Percentiles rank a stretch among this genome's conserved stretches.
phyloP scores from a whole-genome alignment of 2,797 vertebrate species.

The Botia kubotai region DNA sequence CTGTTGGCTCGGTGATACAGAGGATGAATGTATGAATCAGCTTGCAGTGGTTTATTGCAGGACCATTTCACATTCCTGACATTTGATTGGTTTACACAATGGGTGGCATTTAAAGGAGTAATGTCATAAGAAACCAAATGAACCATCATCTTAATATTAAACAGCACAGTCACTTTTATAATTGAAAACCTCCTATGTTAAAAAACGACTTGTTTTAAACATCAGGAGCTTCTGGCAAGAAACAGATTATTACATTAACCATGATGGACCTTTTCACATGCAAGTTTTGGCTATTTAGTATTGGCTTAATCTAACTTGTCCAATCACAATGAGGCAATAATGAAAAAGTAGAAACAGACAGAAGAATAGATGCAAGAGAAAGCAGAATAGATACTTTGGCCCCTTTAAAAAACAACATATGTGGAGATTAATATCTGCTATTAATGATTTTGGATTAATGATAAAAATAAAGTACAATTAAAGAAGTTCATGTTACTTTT shows the following conservation, averaged over 20 bases:
- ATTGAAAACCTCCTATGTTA: not conserved
- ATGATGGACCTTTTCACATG: not conserved
- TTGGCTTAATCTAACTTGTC: not conserved
- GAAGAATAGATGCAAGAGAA: not conserved
- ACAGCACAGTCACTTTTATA: not conserved
- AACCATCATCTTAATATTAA: too few relatives aligned
- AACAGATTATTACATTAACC: not conserved
- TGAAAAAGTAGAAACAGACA: not conserved
- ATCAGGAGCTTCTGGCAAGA: not conserved
- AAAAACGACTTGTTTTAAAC: not conserved
- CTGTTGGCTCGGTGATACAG: not conserved
- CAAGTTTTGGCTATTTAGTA: not conserved
- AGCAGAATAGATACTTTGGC: not conserved
- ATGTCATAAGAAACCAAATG: not conserved
- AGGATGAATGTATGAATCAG: conserved; percentile 13
- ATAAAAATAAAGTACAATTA: too few relatives aligned
- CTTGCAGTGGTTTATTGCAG: conserved; percentile 11
- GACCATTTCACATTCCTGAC: not conserved
- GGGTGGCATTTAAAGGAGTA: not conserved
- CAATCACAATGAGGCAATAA: not conserved
- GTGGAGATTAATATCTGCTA: too few relatives aligned
- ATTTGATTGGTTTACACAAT: not conserved
- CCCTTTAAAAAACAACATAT: too few relatives aligned
- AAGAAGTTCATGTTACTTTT: too few relatives aligned
- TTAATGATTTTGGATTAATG: too few relatives aligned